These are phyloP conservation scores for Blastomussa wellsi DNA, from an alignment of 92 coral and sea anemone species.

Conservation along the genomic window DNA sequence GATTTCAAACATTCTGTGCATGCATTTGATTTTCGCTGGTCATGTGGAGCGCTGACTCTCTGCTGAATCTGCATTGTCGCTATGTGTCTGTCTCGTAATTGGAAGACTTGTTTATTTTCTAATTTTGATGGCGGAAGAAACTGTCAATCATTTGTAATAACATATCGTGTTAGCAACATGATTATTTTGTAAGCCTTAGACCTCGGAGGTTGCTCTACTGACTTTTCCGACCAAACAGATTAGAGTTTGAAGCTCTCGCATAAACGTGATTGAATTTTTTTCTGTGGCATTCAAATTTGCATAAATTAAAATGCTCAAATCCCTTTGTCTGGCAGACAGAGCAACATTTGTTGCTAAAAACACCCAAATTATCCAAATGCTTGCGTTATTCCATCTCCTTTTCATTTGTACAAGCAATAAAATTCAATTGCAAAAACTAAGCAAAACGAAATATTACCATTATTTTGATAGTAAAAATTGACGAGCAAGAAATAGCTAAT, in stretches of 20 bases:
- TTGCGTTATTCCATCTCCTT: background rate
- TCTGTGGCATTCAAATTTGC: background rate
- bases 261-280: background rate
- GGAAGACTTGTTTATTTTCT: background rate
- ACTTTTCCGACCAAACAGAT: background rate
- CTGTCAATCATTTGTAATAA: background rate
- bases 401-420: background rate
- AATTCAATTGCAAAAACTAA: background rate
- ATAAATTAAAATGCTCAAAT: too few species aligned
- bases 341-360: too few species aligned
- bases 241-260: background rate
- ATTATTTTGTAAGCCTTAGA: too few species aligned
- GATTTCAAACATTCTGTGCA: background rate
- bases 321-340: background rate
- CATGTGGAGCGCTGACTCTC: slow-evolving; percentile 5
- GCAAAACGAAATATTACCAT: background rate
- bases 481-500: background rate
- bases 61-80: background rate
- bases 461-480: background rate
- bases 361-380: background rate
- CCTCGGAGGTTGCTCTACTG: too few species aligned
- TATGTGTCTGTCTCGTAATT: background rate
- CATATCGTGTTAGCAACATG: background rate
- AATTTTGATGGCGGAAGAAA: background rate
- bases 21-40: background rate